A percentile compares a stretch with the other conserved stretches of the same genome.
phyloP scores from a whole-genome alignment of 2,797 vertebrate genomes.

The Allobates femoralis region DNA sequence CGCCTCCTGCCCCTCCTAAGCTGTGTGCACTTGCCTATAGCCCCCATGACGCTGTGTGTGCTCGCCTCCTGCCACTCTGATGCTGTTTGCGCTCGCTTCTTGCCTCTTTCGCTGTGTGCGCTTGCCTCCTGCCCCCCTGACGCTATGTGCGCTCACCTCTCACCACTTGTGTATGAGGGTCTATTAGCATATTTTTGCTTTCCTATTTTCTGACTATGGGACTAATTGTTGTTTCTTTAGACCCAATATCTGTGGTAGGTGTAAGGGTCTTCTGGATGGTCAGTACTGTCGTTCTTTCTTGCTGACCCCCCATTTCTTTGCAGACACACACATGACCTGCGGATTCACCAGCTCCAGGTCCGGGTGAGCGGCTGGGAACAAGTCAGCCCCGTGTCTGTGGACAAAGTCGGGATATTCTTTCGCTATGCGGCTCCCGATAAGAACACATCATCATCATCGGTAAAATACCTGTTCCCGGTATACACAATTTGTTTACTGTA shows the following conservation, averaged over 20 bases:
- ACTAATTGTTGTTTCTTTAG: no score
- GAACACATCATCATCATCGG: slow-evolving; percentile 89
- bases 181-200: no score
- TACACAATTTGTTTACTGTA: not conserved
- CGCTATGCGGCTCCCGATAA: slow-evolving; percentile 94
- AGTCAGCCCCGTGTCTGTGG: slow-evolving; percentile 95
- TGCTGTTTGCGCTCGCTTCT: no score
- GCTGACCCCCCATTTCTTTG: not conserved
- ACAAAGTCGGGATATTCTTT: slow-evolving; percentile 97
- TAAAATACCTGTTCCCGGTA: slow-evolving; percentile 70
- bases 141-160: no score
- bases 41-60: no score
- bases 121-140: no score
- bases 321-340: slow-evolving; percentile 96
- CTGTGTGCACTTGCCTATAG: no score
- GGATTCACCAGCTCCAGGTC: slow-evolving; percentile 95
- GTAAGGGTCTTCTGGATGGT: not conserved
- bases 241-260: not conserved
- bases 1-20: no score
- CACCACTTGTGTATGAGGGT: no score
- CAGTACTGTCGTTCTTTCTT: not conserved
- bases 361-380: slow-evolving; percentile 96
- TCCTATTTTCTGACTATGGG: no score
- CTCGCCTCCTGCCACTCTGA: no score
- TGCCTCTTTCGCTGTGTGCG: no score